Evolutionary conservation across 2,113 vertebrate species (phyloP).

Genomic region (Aplodontia rufa): DNA sequence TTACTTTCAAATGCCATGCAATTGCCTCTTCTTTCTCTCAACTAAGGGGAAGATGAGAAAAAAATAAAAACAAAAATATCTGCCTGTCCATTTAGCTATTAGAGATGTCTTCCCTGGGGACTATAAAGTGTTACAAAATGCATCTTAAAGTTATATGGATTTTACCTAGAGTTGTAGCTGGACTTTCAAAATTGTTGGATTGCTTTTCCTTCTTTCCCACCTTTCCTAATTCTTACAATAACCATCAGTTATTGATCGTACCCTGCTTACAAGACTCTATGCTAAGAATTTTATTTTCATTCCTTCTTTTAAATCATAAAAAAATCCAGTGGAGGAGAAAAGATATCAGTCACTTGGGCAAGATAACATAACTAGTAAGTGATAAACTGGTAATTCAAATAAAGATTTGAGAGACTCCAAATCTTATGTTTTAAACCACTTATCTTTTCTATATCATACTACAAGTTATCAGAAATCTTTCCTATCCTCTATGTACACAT

Average conservation of each 20-base stretch:
- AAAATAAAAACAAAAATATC: neutral
- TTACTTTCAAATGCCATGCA: neutral
- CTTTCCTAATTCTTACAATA: neutral
- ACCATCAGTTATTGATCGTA: neutral
- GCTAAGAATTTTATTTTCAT: neutral
- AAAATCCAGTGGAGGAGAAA: neutral
- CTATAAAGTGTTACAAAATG: neutral
- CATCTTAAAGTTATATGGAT: neutral
- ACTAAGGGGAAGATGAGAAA: neutral
- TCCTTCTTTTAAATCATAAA: slow-evolving; percentile 24
- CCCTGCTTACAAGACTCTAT: neutral
- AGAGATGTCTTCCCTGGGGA: neutral
- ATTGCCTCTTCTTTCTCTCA: neutral
- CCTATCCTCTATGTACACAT: neutral
- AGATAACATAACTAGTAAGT: neutral
- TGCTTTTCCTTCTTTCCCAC: neutral
- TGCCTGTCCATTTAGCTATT: neutral
- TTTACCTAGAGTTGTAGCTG: neutral
- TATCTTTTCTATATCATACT: neutral
- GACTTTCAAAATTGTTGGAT: neutral
- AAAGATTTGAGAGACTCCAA: neutral
- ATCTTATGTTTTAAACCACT: neutral
- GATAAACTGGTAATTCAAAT: neutral
- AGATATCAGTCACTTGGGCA: neutral
- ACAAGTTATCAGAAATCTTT: neutral